Conservation (phyloP, 2,113 vertebrate species). For the Myocastor coypus region DNA sequence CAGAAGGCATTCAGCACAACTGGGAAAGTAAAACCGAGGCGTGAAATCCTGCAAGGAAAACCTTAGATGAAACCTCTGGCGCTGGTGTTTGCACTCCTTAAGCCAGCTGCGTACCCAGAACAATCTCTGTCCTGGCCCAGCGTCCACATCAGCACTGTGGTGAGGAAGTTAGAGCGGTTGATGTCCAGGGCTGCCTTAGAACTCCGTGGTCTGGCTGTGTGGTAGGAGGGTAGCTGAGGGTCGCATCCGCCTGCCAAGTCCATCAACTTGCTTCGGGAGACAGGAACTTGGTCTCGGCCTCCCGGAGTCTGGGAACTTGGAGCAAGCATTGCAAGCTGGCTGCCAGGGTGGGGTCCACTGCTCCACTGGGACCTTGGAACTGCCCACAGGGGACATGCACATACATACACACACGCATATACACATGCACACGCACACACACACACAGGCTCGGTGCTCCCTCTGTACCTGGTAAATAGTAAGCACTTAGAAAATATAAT, state of each 20-base stretch:
- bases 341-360: background rate
- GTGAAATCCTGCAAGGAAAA: background rate
- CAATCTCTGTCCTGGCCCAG: background rate
- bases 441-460: background rate
- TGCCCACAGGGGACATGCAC: too few relatives aligned
- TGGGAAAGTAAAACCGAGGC: background rate
- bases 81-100: background rate
- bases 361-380: background rate
- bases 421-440: background rate
- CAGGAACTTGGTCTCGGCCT: background rate
- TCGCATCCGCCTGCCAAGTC: background rate
- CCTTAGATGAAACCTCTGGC: background rate
- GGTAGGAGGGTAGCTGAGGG: background rate
- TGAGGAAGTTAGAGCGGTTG: background rate
- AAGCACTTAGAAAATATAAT: background rate
- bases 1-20: background rate
- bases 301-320: background rate
- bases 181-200: background rate
- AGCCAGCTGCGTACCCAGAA: background rate
- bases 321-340: background rate
- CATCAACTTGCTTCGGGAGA: background rate
- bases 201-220: background rate
- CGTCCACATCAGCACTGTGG: background rate
- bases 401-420: background rate
- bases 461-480: background rate